Base-by-base conservation (phyloP, 2,888 invertebrate genomes). In the Agriopis aurantiaria region DNA sequence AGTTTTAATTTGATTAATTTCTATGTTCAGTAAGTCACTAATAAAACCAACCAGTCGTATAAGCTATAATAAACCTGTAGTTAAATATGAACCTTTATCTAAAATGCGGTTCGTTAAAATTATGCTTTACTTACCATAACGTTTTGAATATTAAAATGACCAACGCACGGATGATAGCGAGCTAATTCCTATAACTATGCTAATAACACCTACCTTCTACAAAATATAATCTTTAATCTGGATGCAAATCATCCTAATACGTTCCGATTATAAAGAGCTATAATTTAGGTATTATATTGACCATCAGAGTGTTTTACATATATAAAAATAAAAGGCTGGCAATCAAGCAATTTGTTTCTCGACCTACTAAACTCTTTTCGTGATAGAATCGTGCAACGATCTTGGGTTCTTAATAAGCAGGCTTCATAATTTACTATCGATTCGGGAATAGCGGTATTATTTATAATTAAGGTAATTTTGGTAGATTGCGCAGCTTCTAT, bases 141-240 rank as follows among this genome's bases (percentile, higher is more conserved):
- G 81, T 88, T 91, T 91, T 88, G 82, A 89, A 91, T 89, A 91
- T 91, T 90, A 90, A 92, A 91, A 91, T 88, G 91, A 91, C 87
- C 89, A 88, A 80, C 80, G 87, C 90, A 88, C 80, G 81, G 88
- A 91, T 90, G 90, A 92, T 88, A 85, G 87, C 88, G 79, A 86
- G 85, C 83, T 92, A 92, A 93, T 93, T 88, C 92, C 84, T 91
- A 92, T 93, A 92, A 93, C 93, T 93, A 92, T 91, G 91, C 89
- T 93, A 93, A 93, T 93, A 90, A 90, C 92, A 89, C 90, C 90
- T 90, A 91, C 90, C 91, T 90, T 86, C 85, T 86, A 87, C 88
- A 91, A 93, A 93, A 92, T 91, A 93, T 93, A 92, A 93, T 93
- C 90, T 92, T 93, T 93, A 93, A 93, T 93, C 92, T 93, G 91